phyloP scores from a whole-genome alignment of 2,113 vertebrate genomes.

The Anoplopoma fimbria region DNA sequence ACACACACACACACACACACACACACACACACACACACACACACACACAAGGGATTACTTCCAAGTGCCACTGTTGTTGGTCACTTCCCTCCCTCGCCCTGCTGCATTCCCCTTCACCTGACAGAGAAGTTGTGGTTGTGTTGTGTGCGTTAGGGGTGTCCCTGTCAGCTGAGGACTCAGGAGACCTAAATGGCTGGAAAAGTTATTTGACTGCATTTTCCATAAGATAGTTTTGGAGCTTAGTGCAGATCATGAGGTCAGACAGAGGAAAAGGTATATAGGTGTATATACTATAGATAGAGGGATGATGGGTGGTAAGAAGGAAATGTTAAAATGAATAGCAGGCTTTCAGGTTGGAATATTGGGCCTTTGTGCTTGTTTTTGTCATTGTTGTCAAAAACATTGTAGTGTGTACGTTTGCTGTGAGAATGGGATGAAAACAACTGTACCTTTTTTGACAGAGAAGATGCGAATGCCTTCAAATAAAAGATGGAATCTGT shows the following conservation, averaged over 20 bases:
- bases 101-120: conserved; percentile 9
- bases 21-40: too few relatives aligned
- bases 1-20: background rate
- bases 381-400: background rate
- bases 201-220: conserved; percentile 21
- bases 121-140: background rate
- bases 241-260: background rate
- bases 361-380: background rate
- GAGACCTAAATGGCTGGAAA: conserved; percentile 36
- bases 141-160: background rate
- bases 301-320: background rate
- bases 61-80: conserved; percentile 23
- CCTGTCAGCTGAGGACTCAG: conserved; percentile 44
- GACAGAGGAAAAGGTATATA: background rate
- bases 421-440: conserved; percentile 20
- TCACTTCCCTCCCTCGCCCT: conserved; percentile 9
- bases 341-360: background rate
- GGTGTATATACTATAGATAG: background rate
- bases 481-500: conserved; percentile 22
- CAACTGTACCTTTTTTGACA: background rate
- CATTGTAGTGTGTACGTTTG: background rate
- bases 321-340: background rate
- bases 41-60: conserved; percentile 5
- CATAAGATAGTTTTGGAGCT: conserved; percentile 38
- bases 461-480: conserved; percentile 9